Evolutionary conservation across 2,797 vertebrate species (phyloP).

Genomic region (Hippocampus kuda): DNA sequence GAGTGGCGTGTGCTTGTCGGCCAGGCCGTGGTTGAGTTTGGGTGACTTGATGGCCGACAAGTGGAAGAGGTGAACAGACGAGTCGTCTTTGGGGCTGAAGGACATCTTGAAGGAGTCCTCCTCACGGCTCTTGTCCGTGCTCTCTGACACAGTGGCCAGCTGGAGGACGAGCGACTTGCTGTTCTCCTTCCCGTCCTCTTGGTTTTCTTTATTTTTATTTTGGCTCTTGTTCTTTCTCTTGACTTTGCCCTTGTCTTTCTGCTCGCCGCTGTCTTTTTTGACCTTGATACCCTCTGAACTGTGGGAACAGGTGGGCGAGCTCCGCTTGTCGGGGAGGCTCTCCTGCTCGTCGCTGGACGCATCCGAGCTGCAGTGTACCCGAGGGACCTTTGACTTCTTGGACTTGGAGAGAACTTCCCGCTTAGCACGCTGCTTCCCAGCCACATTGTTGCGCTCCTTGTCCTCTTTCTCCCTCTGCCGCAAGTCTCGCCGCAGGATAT

Average conservation of each 20-base stretch:
- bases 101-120: constrained; percentile 95
- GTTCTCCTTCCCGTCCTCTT: constrained; percentile 91
- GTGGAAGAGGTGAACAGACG: constrained; percentile 91
- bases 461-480: constrained; percentile 82
- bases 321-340: constrained; percentile 75
- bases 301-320: constrained; percentile 73
- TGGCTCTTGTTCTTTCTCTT: constrained; percentile 95
- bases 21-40: constrained; percentile 83
- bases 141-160: constrained; percentile 71
- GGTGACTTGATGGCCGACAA: constrained; percentile 87
- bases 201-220: constrained; percentile 98
- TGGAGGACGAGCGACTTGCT: constrained; percentile 77
- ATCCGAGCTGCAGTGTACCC: constrained; percentile 87
- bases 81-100: constrained; percentile 91
- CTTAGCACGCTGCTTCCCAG: constrained; percentile 78
- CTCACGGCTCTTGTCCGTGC: constrained; percentile 79
- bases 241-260: constrained; percentile 92
- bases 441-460: constrained; percentile 74
- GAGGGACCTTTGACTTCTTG: constrained; percentile 82
- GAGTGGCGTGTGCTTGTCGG: constrained; percentile 84
- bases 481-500: constrained; percentile 82
- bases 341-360: constrained; percentile 94
- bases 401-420: constrained; percentile 75
- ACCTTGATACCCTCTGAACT: constrained; percentile 71
- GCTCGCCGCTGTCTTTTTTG: constrained; percentile 81